phyloP scores from a whole-genome alignment of 2,797 vertebrate genomes.

The Sciurus vulgaris region DNA sequence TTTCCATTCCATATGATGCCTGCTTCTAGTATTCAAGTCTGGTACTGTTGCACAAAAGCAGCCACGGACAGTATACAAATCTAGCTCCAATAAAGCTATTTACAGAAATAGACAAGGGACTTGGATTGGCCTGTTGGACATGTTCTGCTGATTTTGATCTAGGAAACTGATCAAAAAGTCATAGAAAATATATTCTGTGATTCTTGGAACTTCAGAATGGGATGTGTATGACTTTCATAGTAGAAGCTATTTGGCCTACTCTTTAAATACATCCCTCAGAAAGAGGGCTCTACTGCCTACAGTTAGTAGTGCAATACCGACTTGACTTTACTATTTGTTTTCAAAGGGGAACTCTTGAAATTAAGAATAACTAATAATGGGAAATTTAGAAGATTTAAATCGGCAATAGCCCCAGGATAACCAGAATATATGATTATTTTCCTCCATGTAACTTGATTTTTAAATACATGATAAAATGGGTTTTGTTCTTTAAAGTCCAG shows the following conservation, averaged over 20 bases:
- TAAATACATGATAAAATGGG: not conserved
- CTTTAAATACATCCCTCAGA: not conserved
- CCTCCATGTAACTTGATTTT: not conserved
- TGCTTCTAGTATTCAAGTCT: not conserved
- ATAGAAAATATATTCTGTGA: not conserved
- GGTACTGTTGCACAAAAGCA: not conserved
- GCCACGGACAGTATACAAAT: not conserved
- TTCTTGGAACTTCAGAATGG: not conserved
- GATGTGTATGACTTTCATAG: not conserved
- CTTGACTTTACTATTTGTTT: not conserved
- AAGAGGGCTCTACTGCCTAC: not conserved
- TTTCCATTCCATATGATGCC: not conserved
- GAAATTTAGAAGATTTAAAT: not conserved
- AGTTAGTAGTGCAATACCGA: not conserved
- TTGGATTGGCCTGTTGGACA: not conserved
- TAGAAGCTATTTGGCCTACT: not conserved
- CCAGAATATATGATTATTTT: not conserved
- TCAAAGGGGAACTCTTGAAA: not conserved
- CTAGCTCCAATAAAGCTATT: not conserved
- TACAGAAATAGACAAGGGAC: not conserved
- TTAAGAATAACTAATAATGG: not conserved
- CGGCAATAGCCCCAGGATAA: not conserved
- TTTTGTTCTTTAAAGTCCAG: not conserved
- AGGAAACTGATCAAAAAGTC: not conserved
- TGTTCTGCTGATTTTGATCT: not conserved